Base-by-base conservation (phyloP, 2,797 vertebrate genomes). In the Eulemur rubriventer region DNA sequence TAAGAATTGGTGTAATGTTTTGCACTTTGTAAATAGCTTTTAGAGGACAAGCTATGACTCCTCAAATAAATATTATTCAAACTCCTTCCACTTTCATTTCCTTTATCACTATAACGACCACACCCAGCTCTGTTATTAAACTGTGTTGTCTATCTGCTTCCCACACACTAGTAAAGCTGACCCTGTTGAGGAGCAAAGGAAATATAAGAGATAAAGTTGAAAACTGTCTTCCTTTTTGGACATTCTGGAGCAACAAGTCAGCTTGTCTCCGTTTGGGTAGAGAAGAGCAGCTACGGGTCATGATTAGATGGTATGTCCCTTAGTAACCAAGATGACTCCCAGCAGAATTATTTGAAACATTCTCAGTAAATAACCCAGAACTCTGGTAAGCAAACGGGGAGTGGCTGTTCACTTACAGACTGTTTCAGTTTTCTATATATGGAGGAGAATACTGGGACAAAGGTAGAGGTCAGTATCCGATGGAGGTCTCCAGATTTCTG, bases 51-150 rank as follows among this genome's bases (percentile, higher is more conserved):
- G 86, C 94, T 79, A 41, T 91, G 93, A 89, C 91, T 93, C 76
- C 92, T 95, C 79, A 80, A 81, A 78, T 97, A 97, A 97, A 97
- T 97, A 97, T 97, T 97, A 97, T 95, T 95, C 83, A 57, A 18
- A 48, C 80, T 55, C 72, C 92, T 95, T 97, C 95, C 92, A 92
- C 96, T 97, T 98, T 97, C 95, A 95, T 97, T 96, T 97, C 92
- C 94, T 88, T 97, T 96, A 95, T 97, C 96, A 80, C 93, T 20
- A 0, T 81, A 82, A 85, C 70, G 52, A 28, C 96, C 96, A 85
- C 96, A 93, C 97, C 97, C 96, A 90, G 4, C 61, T 28, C 87
- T 26, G 86, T 95, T 92, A n/a, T 93, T 90, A 72, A 87, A 46
- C 80, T 35, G 33, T 61, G 80, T 84, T 87, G 91, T 90, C 94